phyloP scores from a whole-genome alignment of 1,140 invertebrate genomes.

The Melanaphis sacchari region DNA sequence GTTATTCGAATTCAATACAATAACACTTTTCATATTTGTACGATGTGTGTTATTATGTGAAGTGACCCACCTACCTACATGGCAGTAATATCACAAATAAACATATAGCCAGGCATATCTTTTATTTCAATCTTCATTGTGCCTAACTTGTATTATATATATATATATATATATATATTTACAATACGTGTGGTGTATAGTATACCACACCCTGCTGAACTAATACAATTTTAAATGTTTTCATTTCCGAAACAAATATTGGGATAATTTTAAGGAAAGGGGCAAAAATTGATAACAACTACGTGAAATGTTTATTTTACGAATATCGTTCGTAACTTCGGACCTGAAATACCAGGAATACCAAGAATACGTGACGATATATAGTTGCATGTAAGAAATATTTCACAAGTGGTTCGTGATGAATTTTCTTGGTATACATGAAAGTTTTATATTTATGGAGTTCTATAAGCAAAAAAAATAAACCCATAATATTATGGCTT shows the following conservation, averaged over 20 bases:
- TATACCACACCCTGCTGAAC: not conserved
- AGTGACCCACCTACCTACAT: not conserved
- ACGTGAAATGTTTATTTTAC: not conserved
- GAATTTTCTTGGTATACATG: not conserved
- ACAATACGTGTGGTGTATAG: too few relatives aligned
- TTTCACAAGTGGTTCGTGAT: slow-evolving; percentile 5
- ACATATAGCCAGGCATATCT: not conserved
- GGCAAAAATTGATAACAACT: not conserved
- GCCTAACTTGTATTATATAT: not conserved
- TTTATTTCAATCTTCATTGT: not conserved
- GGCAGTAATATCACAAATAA: not conserved
- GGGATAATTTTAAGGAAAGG: not conserved
- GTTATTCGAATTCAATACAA: not conserved
- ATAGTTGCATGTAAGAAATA: not conserved
- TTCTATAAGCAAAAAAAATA: not conserved
- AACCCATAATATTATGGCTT: slow-evolving; percentile 11
- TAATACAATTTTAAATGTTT: not conserved
- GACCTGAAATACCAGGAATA: not conserved
- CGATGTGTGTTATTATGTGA: not conserved
- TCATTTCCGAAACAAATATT: not conserved
- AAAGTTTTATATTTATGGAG: not conserved
- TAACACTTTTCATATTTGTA: not conserved
- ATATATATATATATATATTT: not conserved
- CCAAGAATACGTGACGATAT: not conserved
- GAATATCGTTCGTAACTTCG: not conserved